Percentiles rank a stretch among this genome's conserved stretches.
These are phyloP conservation scores for Drosophila subsilvestris DNA, from an alignment of 2,888 invertebrate species.

Conservation along the genomic window DNA sequence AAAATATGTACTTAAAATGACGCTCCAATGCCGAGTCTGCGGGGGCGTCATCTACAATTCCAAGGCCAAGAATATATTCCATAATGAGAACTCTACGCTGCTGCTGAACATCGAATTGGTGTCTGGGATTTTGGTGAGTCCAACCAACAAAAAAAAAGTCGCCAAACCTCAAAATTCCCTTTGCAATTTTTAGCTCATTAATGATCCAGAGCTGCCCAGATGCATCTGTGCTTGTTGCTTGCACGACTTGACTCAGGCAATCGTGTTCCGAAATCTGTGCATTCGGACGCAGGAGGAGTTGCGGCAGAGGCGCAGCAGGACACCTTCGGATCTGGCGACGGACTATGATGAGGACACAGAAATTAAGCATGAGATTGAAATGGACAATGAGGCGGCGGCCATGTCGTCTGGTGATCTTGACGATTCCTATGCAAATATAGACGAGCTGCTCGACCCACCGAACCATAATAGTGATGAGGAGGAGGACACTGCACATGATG, in stretches of 20 bases:
- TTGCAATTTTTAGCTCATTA: slow-evolving; percentile 36
- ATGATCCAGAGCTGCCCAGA: slow-evolving; percentile 39
- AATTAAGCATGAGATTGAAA: not conserved
- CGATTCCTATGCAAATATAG: slow-evolving; percentile 2
- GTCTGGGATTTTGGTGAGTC: slow-evolving; percentile 46
- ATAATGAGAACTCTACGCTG: slow-evolving; percentile 33
- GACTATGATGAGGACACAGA: not conserved
- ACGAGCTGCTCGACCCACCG: slow-evolving; percentile 13
- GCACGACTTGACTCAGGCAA: slow-evolving; percentile 53
- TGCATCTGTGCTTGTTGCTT: slow-evolving; percentile 62
- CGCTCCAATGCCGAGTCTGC: slow-evolving; percentile 62
- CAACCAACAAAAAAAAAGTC: not conserved
- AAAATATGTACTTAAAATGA: slow-evolving; percentile 38
- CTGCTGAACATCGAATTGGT: slow-evolving; percentile 41
- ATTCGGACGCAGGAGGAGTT: slow-evolving; percentile 48
- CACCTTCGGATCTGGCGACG: not conserved
- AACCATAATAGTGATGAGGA: not conserved
- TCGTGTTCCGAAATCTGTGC: slow-evolving; percentile 57
- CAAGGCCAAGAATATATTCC: slow-evolving; percentile 57
- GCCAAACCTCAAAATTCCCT: not conserved
- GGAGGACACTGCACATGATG: slow-evolving; percentile 22
- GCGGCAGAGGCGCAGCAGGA: not conserved
- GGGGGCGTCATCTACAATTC: slow-evolving; percentile 51
- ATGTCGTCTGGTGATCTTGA: not conserved
- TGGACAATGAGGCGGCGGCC: not conserved